Evolutionary conservation across 2,113 vertebrate genomes (phyloP).

Genomic region (Fukomys damarensis): DNA sequence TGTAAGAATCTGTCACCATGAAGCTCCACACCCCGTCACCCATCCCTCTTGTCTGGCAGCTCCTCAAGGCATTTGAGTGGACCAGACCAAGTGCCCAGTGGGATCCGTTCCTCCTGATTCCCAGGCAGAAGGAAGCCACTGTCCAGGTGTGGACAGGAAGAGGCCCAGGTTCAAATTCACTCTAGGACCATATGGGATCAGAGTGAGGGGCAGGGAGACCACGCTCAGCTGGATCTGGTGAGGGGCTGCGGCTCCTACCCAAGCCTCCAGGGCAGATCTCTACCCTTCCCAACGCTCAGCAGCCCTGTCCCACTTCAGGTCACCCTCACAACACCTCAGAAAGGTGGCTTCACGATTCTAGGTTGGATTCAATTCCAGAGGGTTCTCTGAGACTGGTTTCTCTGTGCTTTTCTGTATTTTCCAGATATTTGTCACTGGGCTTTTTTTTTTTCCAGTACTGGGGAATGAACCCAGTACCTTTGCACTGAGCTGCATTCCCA

Average conservation of each 20-base stretch:
- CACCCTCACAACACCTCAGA: neutral
- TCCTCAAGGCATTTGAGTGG: neutral
- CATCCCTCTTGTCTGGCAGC: neutral
- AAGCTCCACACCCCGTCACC: too few relatives aligned
- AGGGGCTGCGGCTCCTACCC: accelerated
- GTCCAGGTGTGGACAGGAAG: neutral
- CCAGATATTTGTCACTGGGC: neutral
- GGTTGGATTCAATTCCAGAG: neutral
- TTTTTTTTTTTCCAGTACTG: neutral
- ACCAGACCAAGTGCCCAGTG: neutral
- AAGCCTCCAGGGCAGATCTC: neutral
- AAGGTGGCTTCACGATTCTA: neutral
- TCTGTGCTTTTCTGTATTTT: neutral
- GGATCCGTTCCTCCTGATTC: neutral
- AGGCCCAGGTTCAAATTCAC: neutral
- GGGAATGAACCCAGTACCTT: neutral
- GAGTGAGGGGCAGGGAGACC: accelerated
- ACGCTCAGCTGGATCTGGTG: accelerated
- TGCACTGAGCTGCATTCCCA: neutral
- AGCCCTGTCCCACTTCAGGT: too few relatives aligned
- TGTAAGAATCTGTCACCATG: neutral
- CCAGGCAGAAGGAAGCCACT: neutral
- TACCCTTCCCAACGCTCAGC: neutral
- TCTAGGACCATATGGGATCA: too few relatives aligned
- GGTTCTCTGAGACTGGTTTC: neutral